A percentile compares a stretch with the other conserved stretches of the same genome.
Evolutionary conservation across 2,113 vertebrate genomes (phyloP).

Genomic region (Phrynosoma platyrhinos): DNA sequence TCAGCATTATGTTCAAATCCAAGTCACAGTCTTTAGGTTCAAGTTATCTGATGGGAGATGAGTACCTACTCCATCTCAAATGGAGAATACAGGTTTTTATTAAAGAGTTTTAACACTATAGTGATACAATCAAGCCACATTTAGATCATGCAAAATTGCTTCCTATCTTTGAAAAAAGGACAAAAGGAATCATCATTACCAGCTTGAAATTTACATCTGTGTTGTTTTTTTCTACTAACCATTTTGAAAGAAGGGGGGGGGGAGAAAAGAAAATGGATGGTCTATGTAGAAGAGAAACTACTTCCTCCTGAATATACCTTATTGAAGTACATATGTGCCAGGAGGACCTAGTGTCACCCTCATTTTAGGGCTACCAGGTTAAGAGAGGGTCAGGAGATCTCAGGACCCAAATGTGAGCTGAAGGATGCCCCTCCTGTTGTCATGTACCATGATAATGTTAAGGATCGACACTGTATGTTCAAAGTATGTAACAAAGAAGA

Average conservation of each 20-base stretch:
- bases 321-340: not conserved
- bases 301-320: not conserved
- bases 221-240: not conserved
- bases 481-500: too few species aligned
- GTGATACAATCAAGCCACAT: not conserved
- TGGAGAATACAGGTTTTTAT: not conserved
- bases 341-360: not conserved
- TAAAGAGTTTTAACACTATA: not conserved
- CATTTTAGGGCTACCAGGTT: not conserved
- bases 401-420: not conserved
- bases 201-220: slow-evolving; percentile 3
- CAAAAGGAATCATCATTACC: slow-evolving; percentile 7
- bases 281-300: not conserved
- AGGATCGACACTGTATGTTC: not conserved
- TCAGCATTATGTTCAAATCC: not conserved
- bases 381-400: not conserved
- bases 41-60: not conserved
- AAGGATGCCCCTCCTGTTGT: not conserved
- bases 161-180: slow-evolving; percentile 19
- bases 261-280: not conserved
- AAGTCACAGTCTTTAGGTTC: not conserved
- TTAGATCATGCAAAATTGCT: slow-evolving; percentile 3
- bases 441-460: not conserved
- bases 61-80: not conserved
- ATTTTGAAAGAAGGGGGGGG: not conserved